Percentiles rank a stretch among this genome's conserved stretches.
Conservation (phyloP, 2,888 invertebrate species). For the Sicus ferrugineus region DNA sequence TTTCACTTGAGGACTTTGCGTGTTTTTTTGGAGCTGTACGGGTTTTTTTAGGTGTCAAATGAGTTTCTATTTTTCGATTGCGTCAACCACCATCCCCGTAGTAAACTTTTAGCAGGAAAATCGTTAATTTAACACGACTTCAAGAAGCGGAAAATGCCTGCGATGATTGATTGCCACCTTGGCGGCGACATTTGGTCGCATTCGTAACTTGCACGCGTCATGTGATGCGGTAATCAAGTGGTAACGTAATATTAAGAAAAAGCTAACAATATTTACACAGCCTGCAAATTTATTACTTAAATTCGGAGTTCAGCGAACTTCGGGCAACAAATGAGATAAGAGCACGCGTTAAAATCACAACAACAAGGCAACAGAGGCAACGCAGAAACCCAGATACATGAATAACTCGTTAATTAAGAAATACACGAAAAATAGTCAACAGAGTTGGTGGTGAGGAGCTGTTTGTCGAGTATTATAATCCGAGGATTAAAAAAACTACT, state of each 20-base stretch:
- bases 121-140: neutral
- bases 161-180: neutral
- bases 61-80: too few species aligned
- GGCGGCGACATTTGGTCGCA: slow-evolving; percentile 15
- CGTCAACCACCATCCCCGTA: too few species aligned
- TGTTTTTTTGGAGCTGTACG: too few species aligned
- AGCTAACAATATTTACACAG: neutral
- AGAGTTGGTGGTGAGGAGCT: too few species aligned
- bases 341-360: neutral
- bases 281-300: neutral
- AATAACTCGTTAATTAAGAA: too few species aligned
- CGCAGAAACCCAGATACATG: too few species aligned
- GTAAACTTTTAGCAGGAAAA: neutral
- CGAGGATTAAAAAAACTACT: too few species aligned
- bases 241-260: neutral
- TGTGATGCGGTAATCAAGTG: neutral
- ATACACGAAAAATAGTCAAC: too few species aligned
- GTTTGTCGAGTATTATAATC: too few species aligned
- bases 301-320: slow-evolving; percentile 19
- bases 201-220: neutral
- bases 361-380: too few species aligned
- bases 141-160: neutral
- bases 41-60: too few species aligned
- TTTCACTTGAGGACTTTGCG: too few species aligned
- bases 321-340: slow-evolving; percentile 5